Evolutionary conservation across 2,888 invertebrate genomes (phyloP), one percentile per base, ranked within the genome.

Genomic region (Formica aserva): DNA sequence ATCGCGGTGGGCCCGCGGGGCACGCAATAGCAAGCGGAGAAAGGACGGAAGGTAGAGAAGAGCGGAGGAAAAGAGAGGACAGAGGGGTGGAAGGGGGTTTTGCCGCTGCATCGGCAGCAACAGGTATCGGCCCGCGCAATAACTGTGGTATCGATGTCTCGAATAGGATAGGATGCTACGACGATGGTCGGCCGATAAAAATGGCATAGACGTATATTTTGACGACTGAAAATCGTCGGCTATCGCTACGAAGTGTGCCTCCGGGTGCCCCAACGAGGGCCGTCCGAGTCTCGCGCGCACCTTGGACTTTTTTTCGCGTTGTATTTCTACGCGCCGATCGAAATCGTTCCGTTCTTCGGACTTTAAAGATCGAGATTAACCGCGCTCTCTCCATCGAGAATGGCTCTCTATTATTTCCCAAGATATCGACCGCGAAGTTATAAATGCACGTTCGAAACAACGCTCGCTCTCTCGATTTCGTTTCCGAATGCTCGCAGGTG

Each of bases 151-250:
- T 81, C 81, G 77, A 63, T 81, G 74, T 74, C 45, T 77, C 57
- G 60, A 48, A 26, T 62, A 22, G 29, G 69, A 77, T 67, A 22
- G n/a, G 77, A 77, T 67, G 55, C 55, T 26, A 84, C 8, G 52
- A 52, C 2, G 41, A 41, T 85, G 81, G 81, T 52, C 83, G 86
- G 71, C 83, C 84, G 86, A 80, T 88, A 84, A 89, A 88, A 89
- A 88, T 87, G 85, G 88, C 89, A 93, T 92, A 92, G 92, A 94
- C 93, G 94, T 94, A 94, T 94, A 94, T 94, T 94, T 94, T 94
- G 93, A 94, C 94, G 93, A 94, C 92, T 94, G 92, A 72, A 93
- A 93, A 93, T 93, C 91, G 92, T 85, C 85, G 89, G 91, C 90
- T 92, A 92, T 92, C 89, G 90, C 74, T 35, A 52, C 66, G 45